Evolutionary conservation across 2,113 vertebrate genomes (phyloP).

Genomic region (Trinectes maculatus): DNA sequence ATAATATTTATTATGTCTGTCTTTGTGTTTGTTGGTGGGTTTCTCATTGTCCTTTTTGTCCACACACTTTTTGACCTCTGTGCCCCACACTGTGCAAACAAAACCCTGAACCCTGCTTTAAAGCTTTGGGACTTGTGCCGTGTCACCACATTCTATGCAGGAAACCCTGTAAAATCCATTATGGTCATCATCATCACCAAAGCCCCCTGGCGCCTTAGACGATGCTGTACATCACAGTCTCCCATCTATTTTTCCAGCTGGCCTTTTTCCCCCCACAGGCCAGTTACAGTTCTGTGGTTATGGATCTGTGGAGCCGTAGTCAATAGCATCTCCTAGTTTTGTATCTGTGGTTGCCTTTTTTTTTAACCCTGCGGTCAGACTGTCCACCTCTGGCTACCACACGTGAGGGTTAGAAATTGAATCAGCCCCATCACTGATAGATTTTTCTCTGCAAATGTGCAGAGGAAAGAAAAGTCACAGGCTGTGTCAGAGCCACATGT

Average conservation of each 20-base stretch:
- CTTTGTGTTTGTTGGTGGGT: slow-evolving; percentile 1
- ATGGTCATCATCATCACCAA: slow-evolving; percentile 38
- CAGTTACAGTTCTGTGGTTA: slow-evolving; percentile 45
- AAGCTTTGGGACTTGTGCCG: background rate
- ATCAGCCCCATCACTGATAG: slow-evolving; percentile 38
- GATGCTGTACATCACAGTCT: slow-evolving; percentile 43
- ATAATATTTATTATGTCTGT: slow-evolving; percentile 15
- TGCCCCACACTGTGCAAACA: slow-evolving; percentile 23
- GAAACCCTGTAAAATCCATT: slow-evolving; percentile 51
- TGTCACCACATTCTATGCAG: slow-evolving; percentile 4
- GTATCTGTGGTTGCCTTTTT: slow-evolving; percentile 54
- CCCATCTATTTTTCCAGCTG: slow-evolving; percentile 67
- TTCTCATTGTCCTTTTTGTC: background rate
- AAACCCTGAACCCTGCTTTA: slow-evolving; percentile 14
- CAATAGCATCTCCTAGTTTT: slow-evolving; percentile 57
- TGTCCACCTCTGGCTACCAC: slow-evolving; percentile 14
- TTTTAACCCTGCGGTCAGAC: slow-evolving; percentile 47
- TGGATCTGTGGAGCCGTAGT: slow-evolving; percentile 55
- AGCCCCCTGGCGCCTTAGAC: slow-evolving; percentile 26
- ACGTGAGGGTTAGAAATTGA: background rate
- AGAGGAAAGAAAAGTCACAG: background rate
- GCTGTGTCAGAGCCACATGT: slow-evolving; percentile 1
- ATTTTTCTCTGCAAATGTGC: slow-evolving; percentile 14
- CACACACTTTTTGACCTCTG: slow-evolving; percentile 28
- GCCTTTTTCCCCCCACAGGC: slow-evolving; percentile 35